Percentiles rank a stretch among this genome's conserved stretches.
Evolutionary conservation across 2,888 invertebrate species (phyloP).

Genomic region (Leptinotarsa juncta): DNA sequence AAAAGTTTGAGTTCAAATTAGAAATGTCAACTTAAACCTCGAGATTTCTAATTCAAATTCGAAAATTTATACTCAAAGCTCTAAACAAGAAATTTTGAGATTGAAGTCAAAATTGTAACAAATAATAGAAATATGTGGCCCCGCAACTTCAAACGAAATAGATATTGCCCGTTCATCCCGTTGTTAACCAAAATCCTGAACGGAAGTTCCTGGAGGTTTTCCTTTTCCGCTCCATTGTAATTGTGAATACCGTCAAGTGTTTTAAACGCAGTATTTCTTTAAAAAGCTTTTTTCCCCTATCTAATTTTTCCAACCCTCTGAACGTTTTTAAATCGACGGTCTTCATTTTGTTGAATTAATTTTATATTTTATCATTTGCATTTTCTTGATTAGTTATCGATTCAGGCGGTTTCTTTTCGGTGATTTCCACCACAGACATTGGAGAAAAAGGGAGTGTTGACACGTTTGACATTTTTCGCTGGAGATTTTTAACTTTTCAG

Average conservation of each 20-base stretch:
- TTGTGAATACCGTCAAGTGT: constrained; percentile 45
- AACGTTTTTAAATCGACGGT: constrained; percentile 50
- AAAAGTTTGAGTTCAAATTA: no score
- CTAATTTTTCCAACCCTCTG: constrained; percentile 55
- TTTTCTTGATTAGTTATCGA: constrained; percentile 61
- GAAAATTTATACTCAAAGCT: no score
- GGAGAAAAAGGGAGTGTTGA: background rate
- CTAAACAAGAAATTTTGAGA: no score
- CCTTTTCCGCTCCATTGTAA: constrained; percentile 42
- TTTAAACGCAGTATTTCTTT: constrained; percentile 56
- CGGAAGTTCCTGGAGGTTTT: background rate
- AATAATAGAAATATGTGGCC: no score
- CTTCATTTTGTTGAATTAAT: constrained; percentile 55
- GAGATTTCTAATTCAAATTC: no score
- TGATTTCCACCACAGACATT: background rate
- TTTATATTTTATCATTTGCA: constrained; percentile 57
- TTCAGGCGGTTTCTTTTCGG: constrained; percentile 32
- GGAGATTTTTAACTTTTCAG: no score
- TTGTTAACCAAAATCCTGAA: background rate
- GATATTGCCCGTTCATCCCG: background rate
- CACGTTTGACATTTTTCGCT: background rate
- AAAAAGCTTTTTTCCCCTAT: constrained; percentile 57
- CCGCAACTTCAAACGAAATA: background rate
- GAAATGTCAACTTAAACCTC: no score
- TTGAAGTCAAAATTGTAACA: no score